These are phyloP conservation scores for Candoia aspera DNA, from an alignment of 2,113 vertebrate genomes.

Conservation along the genomic window DNA sequence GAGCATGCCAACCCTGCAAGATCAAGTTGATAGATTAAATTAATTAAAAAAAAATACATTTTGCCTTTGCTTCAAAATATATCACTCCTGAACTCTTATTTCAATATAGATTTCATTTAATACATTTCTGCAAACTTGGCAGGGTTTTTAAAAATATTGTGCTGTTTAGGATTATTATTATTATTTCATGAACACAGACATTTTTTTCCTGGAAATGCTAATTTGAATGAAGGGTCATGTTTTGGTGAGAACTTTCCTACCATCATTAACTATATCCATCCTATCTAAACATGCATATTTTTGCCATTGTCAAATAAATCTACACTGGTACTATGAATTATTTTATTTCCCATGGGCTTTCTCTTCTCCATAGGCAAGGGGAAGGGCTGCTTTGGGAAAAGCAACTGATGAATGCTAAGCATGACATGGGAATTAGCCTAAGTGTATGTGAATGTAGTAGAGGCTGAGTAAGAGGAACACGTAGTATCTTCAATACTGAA, in stretches of 20 bases:
- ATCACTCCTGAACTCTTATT: background rate
- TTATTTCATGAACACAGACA: background rate
- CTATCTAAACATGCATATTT: constrained; percentile 8
- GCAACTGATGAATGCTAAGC: background rate
- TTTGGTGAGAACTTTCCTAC: background rate
- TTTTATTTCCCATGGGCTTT: constrained; percentile 6
- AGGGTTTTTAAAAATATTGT: constrained; percentile 4
- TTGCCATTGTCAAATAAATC: background rate
- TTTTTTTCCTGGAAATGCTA: constrained; percentile 21
- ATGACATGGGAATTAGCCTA: background rate
- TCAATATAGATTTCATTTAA: constrained; percentile 6
- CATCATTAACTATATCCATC: constrained; percentile 2
- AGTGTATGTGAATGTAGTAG: background rate
- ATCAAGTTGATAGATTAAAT: background rate
- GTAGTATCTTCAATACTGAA: background rate
- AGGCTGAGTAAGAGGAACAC: background rate
- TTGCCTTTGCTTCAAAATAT: background rate
- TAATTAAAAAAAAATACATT: background rate
- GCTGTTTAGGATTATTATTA: background rate
- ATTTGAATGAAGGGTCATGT: constrained; percentile 16
- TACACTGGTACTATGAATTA: background rate
- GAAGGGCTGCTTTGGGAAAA: background rate
- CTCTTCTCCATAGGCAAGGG: constrained; percentile 11
- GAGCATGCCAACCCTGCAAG: too few species aligned
- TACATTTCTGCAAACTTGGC: background rate